Conservation (phyloP, 2,888 invertebrate genomes). For the Plutella xylostella region DNA sequence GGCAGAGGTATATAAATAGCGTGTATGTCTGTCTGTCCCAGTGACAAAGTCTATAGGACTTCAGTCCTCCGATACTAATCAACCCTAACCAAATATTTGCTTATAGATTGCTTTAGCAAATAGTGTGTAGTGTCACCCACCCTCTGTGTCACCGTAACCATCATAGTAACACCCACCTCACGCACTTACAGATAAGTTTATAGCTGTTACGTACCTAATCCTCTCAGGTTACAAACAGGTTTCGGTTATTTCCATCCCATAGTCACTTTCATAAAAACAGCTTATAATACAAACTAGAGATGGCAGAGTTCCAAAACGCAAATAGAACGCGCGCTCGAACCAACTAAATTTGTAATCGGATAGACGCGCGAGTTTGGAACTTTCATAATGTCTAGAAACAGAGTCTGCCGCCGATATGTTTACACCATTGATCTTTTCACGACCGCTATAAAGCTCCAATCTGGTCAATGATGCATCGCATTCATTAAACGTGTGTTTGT, state of each 20-base stretch:
- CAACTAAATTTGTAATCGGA: slow-evolving; percentile 63
- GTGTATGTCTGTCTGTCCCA: too few relatives aligned
- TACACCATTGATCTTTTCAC: neutral
- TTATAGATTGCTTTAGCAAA: slow-evolving; percentile 49
- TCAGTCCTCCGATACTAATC: slow-evolving; percentile 27
- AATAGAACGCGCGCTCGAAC: slow-evolving; percentile 62
- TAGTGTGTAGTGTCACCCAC: slow-evolving; percentile 19
- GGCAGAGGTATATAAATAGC: slow-evolving; percentile 79
- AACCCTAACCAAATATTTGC: slow-evolving; percentile 35
- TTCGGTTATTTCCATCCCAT: slow-evolving; percentile 67
- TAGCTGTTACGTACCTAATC: slow-evolving; percentile 3
- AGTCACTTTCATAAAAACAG: slow-evolving; percentile 70
- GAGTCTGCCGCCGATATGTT: neutral
- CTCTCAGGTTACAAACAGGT: slow-evolving; percentile 65
- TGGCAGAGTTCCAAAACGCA: slow-evolving; percentile 59
- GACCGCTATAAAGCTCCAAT: too few relatives aligned
- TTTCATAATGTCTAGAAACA: neutral
- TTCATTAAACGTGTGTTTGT: too few relatives aligned
- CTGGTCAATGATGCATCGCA: too few relatives aligned
- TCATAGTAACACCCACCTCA: neutral
- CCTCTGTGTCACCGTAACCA: neutral
- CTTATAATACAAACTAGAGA: slow-evolving; percentile 69
- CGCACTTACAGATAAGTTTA: neutral
- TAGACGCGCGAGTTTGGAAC: slow-evolving; percentile 18
- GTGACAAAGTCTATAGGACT: slow-evolving; percentile 37